Evolutionary conservation across 2,113 vertebrate species (phyloP), one percentile per base, ranked within the genome.

Genomic region (Donacobius atricapilla): DNA sequence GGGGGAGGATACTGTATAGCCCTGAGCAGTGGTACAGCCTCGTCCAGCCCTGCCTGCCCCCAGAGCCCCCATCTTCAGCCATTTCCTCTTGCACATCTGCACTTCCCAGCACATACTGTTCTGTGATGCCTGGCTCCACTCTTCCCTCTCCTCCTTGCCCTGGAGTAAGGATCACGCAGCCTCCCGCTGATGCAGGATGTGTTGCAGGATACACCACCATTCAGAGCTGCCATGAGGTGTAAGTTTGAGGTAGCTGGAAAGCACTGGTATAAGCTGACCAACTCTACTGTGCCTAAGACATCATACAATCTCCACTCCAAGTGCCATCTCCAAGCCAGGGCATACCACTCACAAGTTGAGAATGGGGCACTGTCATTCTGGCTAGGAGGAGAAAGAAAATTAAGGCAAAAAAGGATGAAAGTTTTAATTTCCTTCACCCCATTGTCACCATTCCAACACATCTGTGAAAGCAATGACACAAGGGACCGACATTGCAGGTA

Each of bases 71-170:
- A 60, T 35, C 64, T 81, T 69, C 72, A 63, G 64, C 3, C 1
- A 47, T 77, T 64, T 87, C 57, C 86, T 89, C 47, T 71, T 45
- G 69, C 60, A 81, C 69, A 47, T 47, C 60, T 7, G 2, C 27
- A 6, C 48, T 77, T 83, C 28, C 50, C 47, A 70, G 35, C 20
- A 51, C 18, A 15, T 3, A 0, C 6, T 7, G 1, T 11, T 28
- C 64, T 70, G 37, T 42, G 56, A 39, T 33, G 24, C 50, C 60
- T 70, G 64, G 30, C 47, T 84, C 47, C 2, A 3, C 21, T 63
- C n/a, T 48, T 57, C 70, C 51, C 18, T 76, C 5, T 21, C 7
- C n/a, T 65, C 42, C 40, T 82, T 0, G 0, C 33, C 11, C 24
- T 47, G 22, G 33, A 3, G 0, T 27, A 51, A 51, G 61, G 82